Conservation (phyloP, 2,888 invertebrate species). For the Tipula unca region DNA sequence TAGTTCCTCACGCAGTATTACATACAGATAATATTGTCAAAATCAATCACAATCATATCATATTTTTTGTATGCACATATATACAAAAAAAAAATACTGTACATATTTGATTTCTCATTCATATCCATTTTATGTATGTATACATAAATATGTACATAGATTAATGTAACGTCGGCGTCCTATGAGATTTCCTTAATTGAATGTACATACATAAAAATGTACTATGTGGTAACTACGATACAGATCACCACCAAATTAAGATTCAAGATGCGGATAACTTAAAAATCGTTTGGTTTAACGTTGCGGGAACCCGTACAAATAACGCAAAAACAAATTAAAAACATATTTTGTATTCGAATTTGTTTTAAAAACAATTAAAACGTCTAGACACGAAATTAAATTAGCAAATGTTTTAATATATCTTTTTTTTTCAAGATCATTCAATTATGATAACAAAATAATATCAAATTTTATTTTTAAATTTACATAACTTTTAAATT, state of each 20-base stretch:
- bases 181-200: background rate
- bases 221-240: background rate
- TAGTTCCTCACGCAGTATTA: too few species aligned
- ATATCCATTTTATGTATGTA: background rate
- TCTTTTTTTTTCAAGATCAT: background rate
- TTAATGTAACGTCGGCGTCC: background rate
- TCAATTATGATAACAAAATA: background rate
- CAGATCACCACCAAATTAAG: background rate
- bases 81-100: too few species aligned
- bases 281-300: too few species aligned
- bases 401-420: background rate
- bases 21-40: background rate
- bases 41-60: background rate
- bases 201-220: background rate
- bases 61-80: background rate
- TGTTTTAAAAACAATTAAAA: background rate
- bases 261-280: too few species aligned
- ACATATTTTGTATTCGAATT: background rate
- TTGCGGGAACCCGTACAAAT: too few species aligned
- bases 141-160: too few species aligned
- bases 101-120: too few species aligned
- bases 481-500: background rate
- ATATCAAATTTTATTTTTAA: background rate
- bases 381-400: background rate
- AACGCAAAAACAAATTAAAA: too few species aligned